Evolutionary conservation across 2,888 invertebrate species (phyloP).

Genomic region (Protophormia terraenovae): DNA sequence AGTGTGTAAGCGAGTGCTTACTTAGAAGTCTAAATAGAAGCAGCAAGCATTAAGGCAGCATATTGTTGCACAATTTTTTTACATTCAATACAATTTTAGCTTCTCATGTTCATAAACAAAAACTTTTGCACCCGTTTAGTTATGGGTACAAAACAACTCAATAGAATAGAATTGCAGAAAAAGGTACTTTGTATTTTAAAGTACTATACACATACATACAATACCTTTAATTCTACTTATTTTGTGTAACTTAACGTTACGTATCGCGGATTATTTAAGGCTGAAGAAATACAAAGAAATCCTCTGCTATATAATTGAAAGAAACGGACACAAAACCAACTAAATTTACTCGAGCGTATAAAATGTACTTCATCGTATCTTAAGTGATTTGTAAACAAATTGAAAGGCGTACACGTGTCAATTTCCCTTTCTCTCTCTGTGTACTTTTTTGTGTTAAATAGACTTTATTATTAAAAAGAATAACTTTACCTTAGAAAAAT

Average conservation of each 20-base stretch:
- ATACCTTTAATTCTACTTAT: no score
- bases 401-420: constrained; percentile 81
- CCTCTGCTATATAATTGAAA: no score
- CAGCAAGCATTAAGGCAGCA: background rate
- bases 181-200: background rate
- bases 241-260: background rate
- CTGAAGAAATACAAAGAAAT: background rate
- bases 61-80: constrained; percentile 35
- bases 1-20: background rate
- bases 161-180: background rate
- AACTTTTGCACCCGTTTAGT: constrained; percentile 44
- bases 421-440: constrained; percentile 69
- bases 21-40: constrained; percentile 6
- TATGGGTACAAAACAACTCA: background rate
- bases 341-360: constrained; percentile 64
- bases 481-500: constrained; percentile 55
- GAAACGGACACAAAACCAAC: background rate
- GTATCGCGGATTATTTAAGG: constrained; percentile 2
- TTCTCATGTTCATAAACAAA: constrained; percentile 3
- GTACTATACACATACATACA: no score
- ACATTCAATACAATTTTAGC: background rate
- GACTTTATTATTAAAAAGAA: constrained; percentile 65
- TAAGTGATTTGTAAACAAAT: constrained; percentile 82
- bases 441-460: constrained; percentile 29
- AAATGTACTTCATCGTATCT: constrained; percentile 73